Conservation (phyloP, 2,797 vertebrate species). For the Pipistrellus nathusii region DNA sequence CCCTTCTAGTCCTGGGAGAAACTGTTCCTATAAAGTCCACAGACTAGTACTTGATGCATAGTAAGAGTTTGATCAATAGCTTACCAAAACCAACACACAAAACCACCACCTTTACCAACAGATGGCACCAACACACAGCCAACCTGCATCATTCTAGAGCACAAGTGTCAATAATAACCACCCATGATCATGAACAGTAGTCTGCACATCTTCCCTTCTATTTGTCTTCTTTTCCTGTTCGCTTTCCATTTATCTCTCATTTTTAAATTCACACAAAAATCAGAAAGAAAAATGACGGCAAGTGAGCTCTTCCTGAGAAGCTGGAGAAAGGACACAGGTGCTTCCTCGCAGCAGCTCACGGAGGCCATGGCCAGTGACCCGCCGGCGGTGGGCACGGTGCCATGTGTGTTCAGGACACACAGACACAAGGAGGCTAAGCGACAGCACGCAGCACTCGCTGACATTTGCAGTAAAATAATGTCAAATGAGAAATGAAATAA, state of each 20-base stretch:
- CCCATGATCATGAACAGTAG: not conserved
- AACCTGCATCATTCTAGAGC: not conserved
- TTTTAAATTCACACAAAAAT: not conserved
- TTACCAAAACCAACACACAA: not conserved
- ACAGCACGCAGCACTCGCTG: not conserved
- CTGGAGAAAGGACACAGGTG: not conserved
- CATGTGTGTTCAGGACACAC: not conserved
- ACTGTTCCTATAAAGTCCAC: not conserved
- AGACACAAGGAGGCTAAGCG: not conserved
- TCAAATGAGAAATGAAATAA: slow-evolving; percentile 32
- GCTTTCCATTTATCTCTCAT: slow-evolving; percentile 16
- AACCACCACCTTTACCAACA: not conserved
- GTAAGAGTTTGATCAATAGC: not conserved
- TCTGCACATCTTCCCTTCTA: not conserved
- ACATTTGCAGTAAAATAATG: not conserved
- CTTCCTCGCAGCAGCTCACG: not conserved
- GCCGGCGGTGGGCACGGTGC: not conserved
- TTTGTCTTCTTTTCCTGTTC: not conserved
- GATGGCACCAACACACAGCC: not conserved
- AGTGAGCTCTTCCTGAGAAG: not conserved
- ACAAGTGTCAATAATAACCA: not conserved
- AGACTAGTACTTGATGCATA: not conserved
- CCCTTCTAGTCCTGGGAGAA: not conserved
- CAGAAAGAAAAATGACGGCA: not conserved
- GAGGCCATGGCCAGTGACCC: not conserved